Evolutionary conservation across 1,140 invertebrate species (phyloP).

Genomic region (Diorhabda sublineata): DNA sequence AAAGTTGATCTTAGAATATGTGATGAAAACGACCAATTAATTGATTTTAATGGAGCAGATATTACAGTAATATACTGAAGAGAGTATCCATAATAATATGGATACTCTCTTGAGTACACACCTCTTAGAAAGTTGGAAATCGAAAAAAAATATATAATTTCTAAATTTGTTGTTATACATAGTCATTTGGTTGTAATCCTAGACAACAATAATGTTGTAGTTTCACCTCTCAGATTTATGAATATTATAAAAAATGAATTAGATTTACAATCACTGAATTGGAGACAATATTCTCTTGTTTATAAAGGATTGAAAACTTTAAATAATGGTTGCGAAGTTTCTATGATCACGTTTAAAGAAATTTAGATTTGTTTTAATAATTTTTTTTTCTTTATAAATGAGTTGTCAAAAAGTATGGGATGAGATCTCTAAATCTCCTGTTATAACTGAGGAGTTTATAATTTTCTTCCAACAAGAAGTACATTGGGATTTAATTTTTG

Average conservation of each 20-base stretch:
- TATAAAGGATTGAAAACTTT: too few species aligned
- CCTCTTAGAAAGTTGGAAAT: too few species aligned
- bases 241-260: not conserved
- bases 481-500: not conserved
- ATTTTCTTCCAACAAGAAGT: not conserved
- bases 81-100: too few species aligned
- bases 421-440: not conserved
- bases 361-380: too few species aligned
- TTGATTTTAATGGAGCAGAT: not conserved
- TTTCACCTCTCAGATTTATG: not conserved
- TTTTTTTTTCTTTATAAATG: not conserved
- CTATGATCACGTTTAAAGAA: too few species aligned
- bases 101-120: too few species aligned
- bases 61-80: not conserved
- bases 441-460: not conserved
- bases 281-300: too few species aligned
- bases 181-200: too few species aligned
- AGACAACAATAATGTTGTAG: too few species aligned
- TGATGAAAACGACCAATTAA: constrained; percentile 1
- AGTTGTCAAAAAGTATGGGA: not conserved
- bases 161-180: too few species aligned
- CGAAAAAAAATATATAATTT: too few species aligned
- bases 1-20: not conserved
- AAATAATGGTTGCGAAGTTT: too few species aligned
- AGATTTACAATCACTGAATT: not conserved